Base-by-base conservation (phyloP, 2,797 vertebrate genomes). In the Propithecus perrieri region DNA sequence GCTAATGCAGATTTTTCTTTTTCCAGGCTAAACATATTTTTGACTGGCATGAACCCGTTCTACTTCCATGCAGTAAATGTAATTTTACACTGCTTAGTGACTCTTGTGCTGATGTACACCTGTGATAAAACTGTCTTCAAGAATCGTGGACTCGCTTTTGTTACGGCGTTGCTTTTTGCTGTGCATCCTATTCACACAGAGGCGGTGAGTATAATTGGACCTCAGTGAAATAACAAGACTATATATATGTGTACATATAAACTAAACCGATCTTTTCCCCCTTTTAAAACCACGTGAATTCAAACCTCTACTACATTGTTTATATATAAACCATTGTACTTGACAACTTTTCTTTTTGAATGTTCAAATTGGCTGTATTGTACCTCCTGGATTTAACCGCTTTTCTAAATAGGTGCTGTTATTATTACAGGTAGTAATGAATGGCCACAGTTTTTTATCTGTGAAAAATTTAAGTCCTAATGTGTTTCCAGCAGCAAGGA, bases 121-220 rank as follows among this genome's bases (percentile, higher is more conserved):
- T 99, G 99, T 76, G 98, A 99, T 78, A 98, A 97, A 85, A 98
- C 98, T 6, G 99, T 99, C 94, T 99, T 99, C 95, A 97, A 98
- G 94, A 99, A 99, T 85, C 96, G 98, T 0, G 98, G 98, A 1
- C 99, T 99, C 48, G 99, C 99, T 96, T 99, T 99, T 95, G 97
- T 99, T 97, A 99, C 99, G 0, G 99, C 99, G 0, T 98, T 99
- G 81, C 99, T 99, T 94, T 99, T 99, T 55, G 99, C 99, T 2
- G 99, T 99, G 78, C 99, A 99, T 97, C 99, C 99, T 0, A 97
- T 99, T 95, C 99, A 99, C 98, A 99, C 99, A 0, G 99, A 99
- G 98, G 99, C 99, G 26, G 99, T 99, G 98, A 99, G 99, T 99
- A 93, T 81, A 86, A 20, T 0, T 30, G 35, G 20, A 57, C 15